Conservation (phyloP, 2,113 vertebrate species). For the Oryctolagus cuniculus region DNA sequence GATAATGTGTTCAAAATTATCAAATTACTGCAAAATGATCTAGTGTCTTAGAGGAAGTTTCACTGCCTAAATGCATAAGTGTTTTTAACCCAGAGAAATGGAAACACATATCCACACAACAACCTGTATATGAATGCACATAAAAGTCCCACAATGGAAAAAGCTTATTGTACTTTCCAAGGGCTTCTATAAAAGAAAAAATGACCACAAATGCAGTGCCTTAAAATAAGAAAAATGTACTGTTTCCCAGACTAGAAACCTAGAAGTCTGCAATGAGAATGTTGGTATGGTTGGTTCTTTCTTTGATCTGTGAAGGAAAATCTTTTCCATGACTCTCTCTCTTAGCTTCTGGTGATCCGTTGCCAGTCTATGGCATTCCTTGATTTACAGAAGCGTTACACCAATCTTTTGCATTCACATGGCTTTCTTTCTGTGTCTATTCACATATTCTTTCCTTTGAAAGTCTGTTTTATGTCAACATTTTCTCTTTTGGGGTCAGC, state of each 20-base stretch:
- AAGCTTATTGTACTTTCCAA: neutral
- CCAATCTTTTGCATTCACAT: neutral
- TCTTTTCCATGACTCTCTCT: neutral
- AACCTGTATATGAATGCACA: neutral
- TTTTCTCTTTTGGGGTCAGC: neutral
- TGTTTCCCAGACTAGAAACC: neutral
- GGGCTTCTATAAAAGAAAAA: neutral
- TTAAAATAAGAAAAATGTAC: neutral
- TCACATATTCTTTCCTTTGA: neutral
- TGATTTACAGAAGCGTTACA: neutral
- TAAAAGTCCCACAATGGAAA: neutral
- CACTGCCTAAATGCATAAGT: neutral
- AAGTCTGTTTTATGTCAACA: neutral
- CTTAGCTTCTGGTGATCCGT: neutral
- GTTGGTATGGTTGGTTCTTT: neutral
- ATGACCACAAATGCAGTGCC: neutral
- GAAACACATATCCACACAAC: neutral
- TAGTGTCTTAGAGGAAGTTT: neutral
- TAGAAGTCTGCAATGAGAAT: neutral
- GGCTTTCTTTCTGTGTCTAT: neutral
- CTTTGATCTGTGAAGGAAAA: neutral
- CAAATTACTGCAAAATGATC: neutral
- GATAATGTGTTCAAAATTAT: neutral
- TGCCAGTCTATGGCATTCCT: neutral
- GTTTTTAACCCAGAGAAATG: conserved; percentile 8